A percentile compares a stretch with the other conserved stretches of the same genome.
Conservation (phyloP, 2,113 vertebrate species). For the Siniperca chuatsi region DNA sequence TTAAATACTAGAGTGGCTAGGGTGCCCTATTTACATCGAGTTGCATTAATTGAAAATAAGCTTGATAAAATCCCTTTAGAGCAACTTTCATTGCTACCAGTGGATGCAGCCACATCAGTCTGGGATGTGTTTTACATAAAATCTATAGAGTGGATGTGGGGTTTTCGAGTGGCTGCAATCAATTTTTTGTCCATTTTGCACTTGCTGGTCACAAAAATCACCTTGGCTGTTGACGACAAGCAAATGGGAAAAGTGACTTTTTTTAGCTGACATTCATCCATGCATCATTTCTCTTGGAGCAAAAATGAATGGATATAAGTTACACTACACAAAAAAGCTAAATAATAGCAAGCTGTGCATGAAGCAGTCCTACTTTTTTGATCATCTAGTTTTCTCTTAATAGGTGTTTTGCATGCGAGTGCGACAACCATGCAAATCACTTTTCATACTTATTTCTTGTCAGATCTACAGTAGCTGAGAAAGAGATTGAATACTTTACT, state of each 20-base stretch:
- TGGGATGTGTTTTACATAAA: not conserved
- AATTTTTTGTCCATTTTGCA: not conserved
- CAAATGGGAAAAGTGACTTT: not conserved
- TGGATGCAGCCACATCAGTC: not conserved
- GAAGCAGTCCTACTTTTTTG: not conserved
- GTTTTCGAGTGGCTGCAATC: not conserved
- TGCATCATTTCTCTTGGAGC: not conserved
- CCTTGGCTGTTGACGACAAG: not conserved
- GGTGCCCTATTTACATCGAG: not conserved
- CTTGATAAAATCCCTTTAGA: not conserved
- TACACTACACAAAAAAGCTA: not conserved
- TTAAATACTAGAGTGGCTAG: not conserved
- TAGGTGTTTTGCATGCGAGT: not conserved
- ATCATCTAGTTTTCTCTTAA: not conserved
- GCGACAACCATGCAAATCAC: not conserved
- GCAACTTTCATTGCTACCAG: not conserved
- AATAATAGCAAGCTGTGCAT: not conserved
- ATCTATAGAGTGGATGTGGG: not conserved
- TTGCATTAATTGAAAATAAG: constrained; percentile 7
- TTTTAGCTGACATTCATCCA: not conserved
- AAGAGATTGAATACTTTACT: not conserved
- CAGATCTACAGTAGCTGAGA: not conserved
- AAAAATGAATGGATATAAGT: not conserved
- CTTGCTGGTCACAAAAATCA: not conserved
- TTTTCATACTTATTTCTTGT: not conserved